Percentiles rank a stretch among this genome's conserved stretches.
phyloP scores from a whole-genome alignment of 23 tunicate species.

The Diplosoma virens region DNA sequence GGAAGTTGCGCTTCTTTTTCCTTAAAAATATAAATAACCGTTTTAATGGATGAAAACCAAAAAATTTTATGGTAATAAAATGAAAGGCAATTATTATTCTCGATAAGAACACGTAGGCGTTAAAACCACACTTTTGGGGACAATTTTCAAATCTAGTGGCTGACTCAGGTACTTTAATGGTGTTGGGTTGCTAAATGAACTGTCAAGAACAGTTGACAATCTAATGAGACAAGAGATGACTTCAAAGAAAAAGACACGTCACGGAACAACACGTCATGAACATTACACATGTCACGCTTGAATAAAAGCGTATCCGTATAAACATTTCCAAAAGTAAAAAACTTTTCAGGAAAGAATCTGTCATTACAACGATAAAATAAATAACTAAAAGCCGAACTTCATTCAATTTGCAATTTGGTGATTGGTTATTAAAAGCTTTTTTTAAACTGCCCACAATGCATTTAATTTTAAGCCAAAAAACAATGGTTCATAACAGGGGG shows the following conservation, averaged over 20 bases:
- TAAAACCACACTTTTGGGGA: background rate
- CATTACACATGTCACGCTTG: conserved; percentile 17
- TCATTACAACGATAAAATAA: no score
- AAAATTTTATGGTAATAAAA: background rate
- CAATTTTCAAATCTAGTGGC: background rate
- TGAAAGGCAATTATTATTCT: background rate
- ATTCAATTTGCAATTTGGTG: no score
- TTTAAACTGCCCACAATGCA: no score
- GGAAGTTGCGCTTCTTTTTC: no score
- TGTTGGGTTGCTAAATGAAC: conserved; percentile 4
- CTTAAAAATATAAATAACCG: no score
- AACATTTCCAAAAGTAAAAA: no score
- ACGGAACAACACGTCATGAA: background rate
- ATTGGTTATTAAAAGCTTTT: no score
- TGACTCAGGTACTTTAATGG: conserved; percentile 15
- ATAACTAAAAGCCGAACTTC: no score
- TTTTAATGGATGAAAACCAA: no score
- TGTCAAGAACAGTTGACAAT: background rate
- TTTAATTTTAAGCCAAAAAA: no score
- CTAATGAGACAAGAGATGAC: background rate
- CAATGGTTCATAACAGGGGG: no score
- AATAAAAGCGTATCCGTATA: background rate
- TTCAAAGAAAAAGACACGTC: background rate
- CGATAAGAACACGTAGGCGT: background rate
- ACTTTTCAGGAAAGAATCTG: no score